Evolutionary conservation across 2,888 invertebrate species (phyloP).

Genomic region (Atethmia centrago): DNA sequence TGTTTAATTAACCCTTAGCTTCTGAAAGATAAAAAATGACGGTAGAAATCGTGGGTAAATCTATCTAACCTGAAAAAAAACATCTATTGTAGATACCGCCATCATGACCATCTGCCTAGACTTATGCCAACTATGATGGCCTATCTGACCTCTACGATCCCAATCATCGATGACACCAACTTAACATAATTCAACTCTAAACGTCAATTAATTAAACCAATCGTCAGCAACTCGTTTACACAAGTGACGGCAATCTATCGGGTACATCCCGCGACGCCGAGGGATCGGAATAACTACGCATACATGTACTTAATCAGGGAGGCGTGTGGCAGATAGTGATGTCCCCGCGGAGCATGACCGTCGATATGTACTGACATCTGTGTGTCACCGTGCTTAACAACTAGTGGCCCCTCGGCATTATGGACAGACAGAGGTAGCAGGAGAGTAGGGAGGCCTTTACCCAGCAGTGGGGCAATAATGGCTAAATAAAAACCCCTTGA

Average conservation of each 20-base stretch:
- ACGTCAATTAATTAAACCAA: slow-evolving; percentile 38
- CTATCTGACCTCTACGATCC: no score
- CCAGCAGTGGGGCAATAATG: not conserved
- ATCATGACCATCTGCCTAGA: no score
- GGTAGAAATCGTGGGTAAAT: no score
- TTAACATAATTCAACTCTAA: slow-evolving; percentile 6
- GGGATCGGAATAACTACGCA: slow-evolving; percentile 50
- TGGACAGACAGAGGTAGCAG: not conserved
- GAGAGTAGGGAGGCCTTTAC: not conserved
- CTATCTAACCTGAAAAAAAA: not conserved
- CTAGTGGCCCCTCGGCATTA: not conserved
- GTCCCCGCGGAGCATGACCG: slow-evolving; percentile 42
- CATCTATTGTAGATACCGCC: not conserved
- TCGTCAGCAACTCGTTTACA: slow-evolving; percentile 29
- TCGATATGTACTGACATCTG: slow-evolving; percentile 36
- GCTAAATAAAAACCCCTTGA: not conserved
- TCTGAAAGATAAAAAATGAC: no score
- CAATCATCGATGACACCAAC: not conserved
- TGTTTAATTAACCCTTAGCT: no score
- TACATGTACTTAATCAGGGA: slow-evolving; percentile 59
- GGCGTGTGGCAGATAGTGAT: slow-evolving; percentile 46
- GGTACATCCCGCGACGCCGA: slow-evolving; percentile 22
- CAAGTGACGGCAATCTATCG: slow-evolving; percentile 35
- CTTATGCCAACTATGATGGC: not conserved
- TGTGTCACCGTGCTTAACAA: slow-evolving; percentile 23